Conservation (phyloP, 2,888 invertebrate genomes). For the Cryptocephalus moraei region DNA sequence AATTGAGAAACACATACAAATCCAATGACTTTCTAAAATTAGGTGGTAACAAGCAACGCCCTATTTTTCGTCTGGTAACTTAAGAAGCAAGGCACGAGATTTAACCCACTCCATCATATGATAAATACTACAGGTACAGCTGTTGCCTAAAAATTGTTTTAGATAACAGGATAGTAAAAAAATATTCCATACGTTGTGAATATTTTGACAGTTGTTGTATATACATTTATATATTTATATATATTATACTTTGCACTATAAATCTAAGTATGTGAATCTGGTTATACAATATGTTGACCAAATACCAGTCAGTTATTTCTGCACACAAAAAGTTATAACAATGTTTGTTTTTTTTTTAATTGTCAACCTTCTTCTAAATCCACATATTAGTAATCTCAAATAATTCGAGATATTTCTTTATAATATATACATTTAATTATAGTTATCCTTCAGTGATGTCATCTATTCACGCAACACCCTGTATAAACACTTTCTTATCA, state of each 20-base stretch:
- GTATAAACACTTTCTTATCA: background rate
- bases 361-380: background rate
- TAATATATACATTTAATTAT: too few species aligned
- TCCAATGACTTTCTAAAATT: too few species aligned
- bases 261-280: constrained; percentile 14
- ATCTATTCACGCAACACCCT: background rate
- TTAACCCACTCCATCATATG: too few species aligned
- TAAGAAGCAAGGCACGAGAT: too few species aligned
- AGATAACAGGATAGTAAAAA: background rate
- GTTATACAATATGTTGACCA: constrained; percentile 14
- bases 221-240: constrained; percentile 13
- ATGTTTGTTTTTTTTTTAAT: background rate
- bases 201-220: background rate
- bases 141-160: too few species aligned
- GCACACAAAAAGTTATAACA: background rate
- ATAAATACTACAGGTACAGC: too few species aligned
- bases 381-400: background rate
- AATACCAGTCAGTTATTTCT: constrained; percentile 12
- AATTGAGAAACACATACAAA: too few species aligned
- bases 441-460: too few species aligned
- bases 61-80: too few species aligned
- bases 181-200: background rate
- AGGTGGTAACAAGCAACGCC: too few species aligned
- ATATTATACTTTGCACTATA: constrained; percentile 16
- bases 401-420: background rate